Evolutionary conservation across 1,140 invertebrate species (phyloP).

Genomic region (Zeugodacus cucurbitae): DNA sequence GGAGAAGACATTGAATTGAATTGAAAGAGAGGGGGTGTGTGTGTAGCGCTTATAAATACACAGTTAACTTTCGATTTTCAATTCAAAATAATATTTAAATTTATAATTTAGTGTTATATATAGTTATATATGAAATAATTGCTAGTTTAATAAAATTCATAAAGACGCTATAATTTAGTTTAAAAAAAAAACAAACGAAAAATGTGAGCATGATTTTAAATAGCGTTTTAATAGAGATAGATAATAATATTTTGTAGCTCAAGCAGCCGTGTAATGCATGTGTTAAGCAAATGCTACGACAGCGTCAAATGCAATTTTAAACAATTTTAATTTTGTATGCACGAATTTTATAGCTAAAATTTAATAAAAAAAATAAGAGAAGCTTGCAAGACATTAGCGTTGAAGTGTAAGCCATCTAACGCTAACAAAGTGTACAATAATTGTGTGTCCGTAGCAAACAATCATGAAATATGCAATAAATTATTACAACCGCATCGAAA

Average conservation of each 20-base stretch:
- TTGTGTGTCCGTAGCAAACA: not conserved
- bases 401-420: not conserved
- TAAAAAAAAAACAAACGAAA: not conserved
- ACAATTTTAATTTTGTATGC: not conserved
- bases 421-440: not conserved
- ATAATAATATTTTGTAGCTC: not conserved
- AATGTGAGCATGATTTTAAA: not conserved
- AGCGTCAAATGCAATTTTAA: not conserved
- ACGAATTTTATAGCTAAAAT: not conserved
- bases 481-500: not conserved
- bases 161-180: not conserved
- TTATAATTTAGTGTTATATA: not conserved
- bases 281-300: not conserved
- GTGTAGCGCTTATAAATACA: not conserved
- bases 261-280: not conserved
- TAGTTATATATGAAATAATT: not conserved
- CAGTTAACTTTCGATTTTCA: not conserved
- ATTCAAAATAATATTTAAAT: not conserved
- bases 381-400: not conserved
- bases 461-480: conserved; percentile 1
- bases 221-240: not conserved
- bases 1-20: conserved; percentile 2
- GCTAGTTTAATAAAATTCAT: not conserved
- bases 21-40: not conserved
- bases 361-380: not conserved